Base-by-base conservation (phyloP, 2,113 vertebrate genomes). In the Oncorhynchus clarkii region DNA sequence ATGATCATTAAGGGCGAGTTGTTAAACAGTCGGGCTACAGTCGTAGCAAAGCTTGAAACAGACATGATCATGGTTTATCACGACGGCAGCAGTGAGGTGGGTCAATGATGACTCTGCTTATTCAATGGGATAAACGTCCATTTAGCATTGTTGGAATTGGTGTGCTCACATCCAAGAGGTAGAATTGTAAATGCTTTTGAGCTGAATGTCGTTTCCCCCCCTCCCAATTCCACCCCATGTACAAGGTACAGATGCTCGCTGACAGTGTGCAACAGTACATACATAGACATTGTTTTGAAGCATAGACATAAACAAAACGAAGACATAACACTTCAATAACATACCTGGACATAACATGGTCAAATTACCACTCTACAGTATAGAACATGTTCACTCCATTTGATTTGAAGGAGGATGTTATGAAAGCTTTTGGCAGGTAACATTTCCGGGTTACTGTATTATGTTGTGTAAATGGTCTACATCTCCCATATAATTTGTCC, bases 1-100 rank as follows among this genome's bases (percentile, higher is more conserved):
- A 89, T 87, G 87, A 78, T 89, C 86, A 82, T 88, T 86, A 86
- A 86, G 84, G 77, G 84, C 13, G 74, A 78, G 62, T 26, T 78
- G 64, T 45, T 73, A 24, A 26, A 69, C n/a, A 48, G 26, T 73
- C 81, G 60, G 75, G 86, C 84, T 49, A 72, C 76, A 86, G 83
- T 67, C 60, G 77, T 83, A 81, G 77, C 75, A 22, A 71, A 73
- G 80, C 84, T 45, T 78, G 80, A 60, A 60, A 60, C 22, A 67
- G 82, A 80, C 81, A 39, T 75, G 86, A 82, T 67, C 88, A 81
- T 81, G 84, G 80, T 49, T 24, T 29, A 67, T 12, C 24, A 27
- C 24, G 26, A 14, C 24, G 73, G 71, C 49, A 71, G 24, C 70
- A 80, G 76, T 70, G 78, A 70, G 83, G 77, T 54, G 16, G 51